phyloP scores from a whole-genome alignment of 2,797 vertebrate genomes.

The Aselliscus stoliczkanus region DNA sequence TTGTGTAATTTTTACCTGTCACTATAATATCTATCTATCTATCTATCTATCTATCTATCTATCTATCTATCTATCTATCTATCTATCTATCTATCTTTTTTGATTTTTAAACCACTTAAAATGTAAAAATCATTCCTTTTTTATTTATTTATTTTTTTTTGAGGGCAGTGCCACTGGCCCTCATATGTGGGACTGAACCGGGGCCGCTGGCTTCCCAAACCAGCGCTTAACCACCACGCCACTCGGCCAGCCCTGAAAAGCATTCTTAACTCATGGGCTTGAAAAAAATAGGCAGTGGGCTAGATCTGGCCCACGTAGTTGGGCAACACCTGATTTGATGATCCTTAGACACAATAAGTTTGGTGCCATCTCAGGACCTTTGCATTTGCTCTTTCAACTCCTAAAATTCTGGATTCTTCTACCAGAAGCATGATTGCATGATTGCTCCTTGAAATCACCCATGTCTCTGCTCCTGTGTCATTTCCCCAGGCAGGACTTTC shows the following conservation, averaged over 20 bases:
- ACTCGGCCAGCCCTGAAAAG: too few relatives aligned
- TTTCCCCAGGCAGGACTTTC: neutral
- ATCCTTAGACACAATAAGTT: neutral
- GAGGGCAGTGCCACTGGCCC: too few relatives aligned
- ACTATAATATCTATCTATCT: too few relatives aligned
- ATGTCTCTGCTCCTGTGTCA: neutral
- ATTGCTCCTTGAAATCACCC: neutral
- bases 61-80: too few relatives aligned
- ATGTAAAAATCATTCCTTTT: neutral
- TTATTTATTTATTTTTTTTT: too few relatives aligned
- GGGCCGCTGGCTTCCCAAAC: too few relatives aligned
- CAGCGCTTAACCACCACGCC: too few relatives aligned
- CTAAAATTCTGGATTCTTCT: neutral
- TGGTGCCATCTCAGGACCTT: neutral
- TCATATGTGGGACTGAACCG: too few relatives aligned
- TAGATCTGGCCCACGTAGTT: neutral
- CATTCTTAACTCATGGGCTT: neutral
- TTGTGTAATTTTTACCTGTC: neutral
- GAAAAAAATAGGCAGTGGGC: neutral
- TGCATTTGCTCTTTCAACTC: neutral
- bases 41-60: too few relatives aligned
- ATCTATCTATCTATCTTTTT: too few relatives aligned
- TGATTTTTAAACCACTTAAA: neutral
- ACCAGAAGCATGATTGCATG: too few relatives aligned
- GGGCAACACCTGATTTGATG: neutral